Conservation (phyloP, 2,113 vertebrate genomes). For the Tenrec ecaudatus region DNA sequence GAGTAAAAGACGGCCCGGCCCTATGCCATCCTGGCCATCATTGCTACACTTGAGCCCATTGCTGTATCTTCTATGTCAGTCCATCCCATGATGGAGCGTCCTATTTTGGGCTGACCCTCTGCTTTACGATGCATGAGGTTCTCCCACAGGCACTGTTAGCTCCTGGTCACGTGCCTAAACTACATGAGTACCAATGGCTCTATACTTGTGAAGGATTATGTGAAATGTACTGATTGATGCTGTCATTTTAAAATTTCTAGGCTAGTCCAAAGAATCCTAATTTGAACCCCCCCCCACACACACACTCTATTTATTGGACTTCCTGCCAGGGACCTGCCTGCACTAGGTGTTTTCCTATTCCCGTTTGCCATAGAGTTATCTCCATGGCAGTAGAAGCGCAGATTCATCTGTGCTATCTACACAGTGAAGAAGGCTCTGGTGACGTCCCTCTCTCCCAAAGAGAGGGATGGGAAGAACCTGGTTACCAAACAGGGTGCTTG, state of each 20-base stretch:
- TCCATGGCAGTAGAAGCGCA: too few relatives aligned
- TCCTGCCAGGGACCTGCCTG: background rate
- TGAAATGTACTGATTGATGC: background rate
- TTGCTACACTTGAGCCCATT: too few relatives aligned
- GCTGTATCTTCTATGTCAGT: background rate
- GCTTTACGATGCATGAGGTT: background rate
- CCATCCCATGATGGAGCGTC: background rate
- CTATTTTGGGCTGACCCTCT: background rate
- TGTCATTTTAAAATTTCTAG: background rate
- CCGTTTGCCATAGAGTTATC: background rate
- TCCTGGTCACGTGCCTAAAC: background rate
- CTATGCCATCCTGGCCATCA: too few relatives aligned
- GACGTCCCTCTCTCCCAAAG: too few relatives aligned
- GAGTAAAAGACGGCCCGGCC: too few relatives aligned
- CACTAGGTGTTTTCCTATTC: background rate
- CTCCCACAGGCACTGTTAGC: background rate
- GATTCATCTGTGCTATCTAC: too few relatives aligned
- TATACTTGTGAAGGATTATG: background rate
- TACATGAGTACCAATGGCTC: background rate
- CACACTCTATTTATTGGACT: background rate
- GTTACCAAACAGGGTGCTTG: too few relatives aligned
- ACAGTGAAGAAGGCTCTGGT: too few relatives aligned
- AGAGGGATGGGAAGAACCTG: too few relatives aligned
- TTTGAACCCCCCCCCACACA: background rate
- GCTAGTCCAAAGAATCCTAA: background rate